phyloP scores from a whole-genome alignment of 2,797 vertebrate genomes.

The Distichodus sexfasciatus region DNA sequence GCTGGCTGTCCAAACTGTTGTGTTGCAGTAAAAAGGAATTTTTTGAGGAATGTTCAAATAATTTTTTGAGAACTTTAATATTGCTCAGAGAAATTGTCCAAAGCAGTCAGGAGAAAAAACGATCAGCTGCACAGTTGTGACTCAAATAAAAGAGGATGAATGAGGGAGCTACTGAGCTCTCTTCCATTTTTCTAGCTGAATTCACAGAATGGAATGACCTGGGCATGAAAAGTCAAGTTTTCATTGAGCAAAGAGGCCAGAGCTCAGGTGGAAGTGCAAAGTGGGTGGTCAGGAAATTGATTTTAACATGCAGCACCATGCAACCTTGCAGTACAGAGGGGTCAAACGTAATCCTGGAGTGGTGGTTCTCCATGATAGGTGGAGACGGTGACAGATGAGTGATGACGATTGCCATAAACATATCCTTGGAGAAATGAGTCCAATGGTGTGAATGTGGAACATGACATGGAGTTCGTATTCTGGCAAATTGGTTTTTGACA shows the following conservation, averaged over 20 bases:
- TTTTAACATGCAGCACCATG: slow-evolving; percentile 36
- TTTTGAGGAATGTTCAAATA: no score
- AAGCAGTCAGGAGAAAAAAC: no score
- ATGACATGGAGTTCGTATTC: slow-evolving; percentile 11
- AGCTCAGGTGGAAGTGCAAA: slow-evolving; percentile 22
- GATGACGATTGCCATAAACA: slow-evolving; percentile 31
- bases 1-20: no score
- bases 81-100: no score
- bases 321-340: slow-evolving; percentile 42
- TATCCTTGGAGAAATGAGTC: slow-evolving; percentile 6
- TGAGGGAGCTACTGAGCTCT: background rate
- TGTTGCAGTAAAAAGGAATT: no score
- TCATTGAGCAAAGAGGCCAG: slow-evolving; percentile 7
- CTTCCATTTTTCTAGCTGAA: background rate
- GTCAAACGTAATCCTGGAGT: slow-evolving; percentile 39
- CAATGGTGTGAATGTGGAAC: background rate
- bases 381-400: slow-evolving; percentile 1
- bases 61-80: no score
- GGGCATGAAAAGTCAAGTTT: background rate
- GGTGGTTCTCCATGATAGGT: slow-evolving; percentile 34
- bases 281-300: slow-evolving; percentile 35
- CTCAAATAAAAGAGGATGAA: background rate
- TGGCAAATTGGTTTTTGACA: background rate
- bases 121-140: no score
- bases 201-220: slow-evolving; percentile 15